Base-by-base conservation (phyloP, 2,113 vertebrate species). In the Cottus gobio region DNA sequence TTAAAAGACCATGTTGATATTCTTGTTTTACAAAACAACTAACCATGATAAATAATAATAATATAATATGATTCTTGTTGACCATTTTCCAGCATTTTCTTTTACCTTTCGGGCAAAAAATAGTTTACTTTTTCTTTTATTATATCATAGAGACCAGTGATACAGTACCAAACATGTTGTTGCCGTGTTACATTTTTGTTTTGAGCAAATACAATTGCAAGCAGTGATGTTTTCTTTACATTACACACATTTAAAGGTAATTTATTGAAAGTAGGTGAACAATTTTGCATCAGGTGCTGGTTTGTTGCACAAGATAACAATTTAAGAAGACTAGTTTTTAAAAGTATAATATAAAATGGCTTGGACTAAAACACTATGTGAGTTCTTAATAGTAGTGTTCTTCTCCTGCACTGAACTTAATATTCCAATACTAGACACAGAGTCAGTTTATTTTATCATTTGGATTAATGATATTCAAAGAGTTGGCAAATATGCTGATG, bases 11-110 rank as follows among this genome's bases (percentile, higher is more conserved):
- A 37, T 52, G n/a, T 22, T 36, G 34, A 20, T 16, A 31, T 22
- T 36, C 28, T 10, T 44, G 11, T 67, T 83, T 76, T 9, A 48
- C 34, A 34, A 34, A 15, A 68, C 60, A 46, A 54, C 31, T 66
- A 56, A 63, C 16, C 56, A 64, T 36, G 62, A 44, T 39, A 5
- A 31, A 67, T 31, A 70, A 34, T 46, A n/a, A n/a, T n/a, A n/a
- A n/a, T n/a, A n/a, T n/a, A n/a, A n/a, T 9, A 22, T 15, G 3
- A 39, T n/a, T n/a, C 26, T 20, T 48, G 4, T 22, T 0, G 0
- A 42, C 18, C 24, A 50, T 46, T 71, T 58, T 58, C 46, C 46
- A 56, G n/a, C 24, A 24, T 20, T 31, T 78, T 44, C 9, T 20
- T 70, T 37, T 1, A 56, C 7, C 28, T 46, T 58, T 30, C 26